phyloP scores from a whole-genome alignment of 2,797 vertebrate genomes.

The Denticeps clupeoides region DNA sequence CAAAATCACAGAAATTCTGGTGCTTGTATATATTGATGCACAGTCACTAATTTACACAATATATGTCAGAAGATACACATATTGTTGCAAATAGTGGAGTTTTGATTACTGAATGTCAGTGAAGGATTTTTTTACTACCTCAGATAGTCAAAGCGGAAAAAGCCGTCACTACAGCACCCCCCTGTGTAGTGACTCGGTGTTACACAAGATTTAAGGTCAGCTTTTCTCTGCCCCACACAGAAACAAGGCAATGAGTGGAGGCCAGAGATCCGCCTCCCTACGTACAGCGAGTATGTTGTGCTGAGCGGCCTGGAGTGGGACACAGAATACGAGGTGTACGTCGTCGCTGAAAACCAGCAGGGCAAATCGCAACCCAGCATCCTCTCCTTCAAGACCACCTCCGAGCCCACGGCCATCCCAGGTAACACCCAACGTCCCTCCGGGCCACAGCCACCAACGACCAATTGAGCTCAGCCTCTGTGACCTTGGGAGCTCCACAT shows the following conservation, averaged over 20 bases:
- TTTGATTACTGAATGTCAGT: too few species aligned
- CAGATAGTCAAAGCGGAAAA: too few species aligned
- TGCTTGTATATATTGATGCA: too few species aligned
- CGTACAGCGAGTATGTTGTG: conserved; percentile 67
- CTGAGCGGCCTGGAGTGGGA: conserved; percentile 87
- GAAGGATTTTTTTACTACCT: too few species aligned
- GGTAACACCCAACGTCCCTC: conserved; percentile 56
- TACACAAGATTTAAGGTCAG: too few species aligned
- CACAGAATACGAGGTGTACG: conserved; percentile 83
- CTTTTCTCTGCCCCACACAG: too few species aligned
- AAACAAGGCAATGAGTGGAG: conserved; percentile 81
- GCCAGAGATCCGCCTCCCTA: conserved; percentile 76
- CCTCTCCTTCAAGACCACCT: conserved; percentile 69
- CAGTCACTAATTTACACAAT: too few species aligned
- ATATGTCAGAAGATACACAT: too few species aligned
- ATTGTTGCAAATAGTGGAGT: too few species aligned
- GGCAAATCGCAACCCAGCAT: conserved; percentile 75
- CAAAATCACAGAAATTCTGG: too few species aligned
- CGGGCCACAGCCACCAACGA: conserved; percentile 13
- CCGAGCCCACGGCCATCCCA: conserved; percentile 84
- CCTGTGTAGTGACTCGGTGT: too few species aligned
- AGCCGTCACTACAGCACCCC: too few species aligned
- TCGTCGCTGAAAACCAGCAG: conserved; percentile 85
- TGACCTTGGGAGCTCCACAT: neutral
- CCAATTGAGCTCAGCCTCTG: neutral